Percentiles rank a stretch among this genome's conserved stretches.
Evolutionary conservation across 2,797 vertebrate species (phyloP).

Genomic region (Hydrolagus colliei): DNA sequence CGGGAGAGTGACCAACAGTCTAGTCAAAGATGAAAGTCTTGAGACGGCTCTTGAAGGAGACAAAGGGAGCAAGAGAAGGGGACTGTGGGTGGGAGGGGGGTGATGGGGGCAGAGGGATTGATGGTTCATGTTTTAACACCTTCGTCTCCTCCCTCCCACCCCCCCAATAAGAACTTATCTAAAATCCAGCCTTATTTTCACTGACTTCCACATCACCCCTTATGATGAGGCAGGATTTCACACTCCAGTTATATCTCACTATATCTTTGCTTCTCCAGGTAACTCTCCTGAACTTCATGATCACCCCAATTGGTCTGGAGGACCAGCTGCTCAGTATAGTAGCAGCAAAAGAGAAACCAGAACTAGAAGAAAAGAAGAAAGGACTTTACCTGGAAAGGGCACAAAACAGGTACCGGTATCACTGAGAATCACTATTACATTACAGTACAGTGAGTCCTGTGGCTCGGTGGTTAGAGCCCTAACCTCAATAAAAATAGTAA

Average conservation of each 20-base stretch:
- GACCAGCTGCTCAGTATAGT: conserved; percentile 35
- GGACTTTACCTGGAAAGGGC: conserved; percentile 38
- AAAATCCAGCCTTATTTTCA: neutral
- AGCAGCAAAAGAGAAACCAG: conserved; percentile 32
- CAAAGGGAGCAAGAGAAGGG: too few relatives aligned
- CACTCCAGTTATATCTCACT: neutral
- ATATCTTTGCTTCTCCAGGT: neutral
- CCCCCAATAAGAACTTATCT: neutral
- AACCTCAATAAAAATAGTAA: too few relatives aligned
- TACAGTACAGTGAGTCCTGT: too few relatives aligned
- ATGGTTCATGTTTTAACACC: neutral
- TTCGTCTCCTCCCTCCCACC: too few relatives aligned
- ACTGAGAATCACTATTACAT: too few relatives aligned
- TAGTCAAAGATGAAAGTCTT: too few relatives aligned
- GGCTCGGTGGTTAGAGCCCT: too few relatives aligned
- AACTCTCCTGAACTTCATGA: conserved; percentile 36
- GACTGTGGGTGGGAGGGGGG: neutral
- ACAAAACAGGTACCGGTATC: conserved; percentile 23
- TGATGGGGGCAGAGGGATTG: neutral
- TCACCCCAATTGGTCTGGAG: conserved; percentile 34
- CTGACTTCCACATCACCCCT: neutral
- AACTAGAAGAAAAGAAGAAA: conserved; percentile 38
- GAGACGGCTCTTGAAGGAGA: too few relatives aligned
- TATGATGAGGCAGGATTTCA: neutral
- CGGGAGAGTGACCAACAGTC: too few relatives aligned